Base-by-base conservation (phyloP, 2,113 vertebrate genomes). In the Pollachius pollachius region DNA sequence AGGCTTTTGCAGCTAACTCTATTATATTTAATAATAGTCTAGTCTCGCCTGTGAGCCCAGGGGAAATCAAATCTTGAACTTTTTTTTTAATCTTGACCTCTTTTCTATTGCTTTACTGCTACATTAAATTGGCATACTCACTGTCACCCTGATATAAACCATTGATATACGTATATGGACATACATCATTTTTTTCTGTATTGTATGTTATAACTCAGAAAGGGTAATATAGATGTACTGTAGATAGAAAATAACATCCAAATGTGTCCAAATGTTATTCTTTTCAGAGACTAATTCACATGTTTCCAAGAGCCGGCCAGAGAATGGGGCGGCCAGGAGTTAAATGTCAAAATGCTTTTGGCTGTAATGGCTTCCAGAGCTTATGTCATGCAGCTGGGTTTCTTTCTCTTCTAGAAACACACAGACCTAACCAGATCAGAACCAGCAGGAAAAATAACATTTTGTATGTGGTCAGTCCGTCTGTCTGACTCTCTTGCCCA, bases 331-430 rank as follows among this genome's bases (percentile, higher is more conserved):
- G 65, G 73, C 81, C 70, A 78, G 75, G 71, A 82, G 83, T 86
- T 84, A 81, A 85, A 82, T 78, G 85, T 89, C 81, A 76, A 77
- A 87, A 84, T 48, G 77, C 81, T 68, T 84, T 82, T n/a, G 58
- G 83, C 65, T 9, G 68, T 87, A 91, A 92, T 85, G 85, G 84
- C 82, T 92, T 90, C 89, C 92, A 92, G 91, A 89, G 86, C 78
- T 90, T 86, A 92, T 90, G 87, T 92, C 90, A 91, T 89, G 82
- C 88, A 81, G 86, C 85, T 88, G 90, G 80, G 85, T 72, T 85
- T 69, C 65, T 71, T 54, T 21, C 25, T 61, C 25, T 52, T 21
- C 71, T 83, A 59, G 79, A 84, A 86, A 89, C 69, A 84, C 57
- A 73, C 81, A 74, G 75, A 84, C 86, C 85, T 80, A 78, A 74